Percentiles rank a stretch among this genome's conserved stretches.
phyloP scores from a whole-genome alignment of 1,140 invertebrate genomes.

The Drosophila orena region DNA sequence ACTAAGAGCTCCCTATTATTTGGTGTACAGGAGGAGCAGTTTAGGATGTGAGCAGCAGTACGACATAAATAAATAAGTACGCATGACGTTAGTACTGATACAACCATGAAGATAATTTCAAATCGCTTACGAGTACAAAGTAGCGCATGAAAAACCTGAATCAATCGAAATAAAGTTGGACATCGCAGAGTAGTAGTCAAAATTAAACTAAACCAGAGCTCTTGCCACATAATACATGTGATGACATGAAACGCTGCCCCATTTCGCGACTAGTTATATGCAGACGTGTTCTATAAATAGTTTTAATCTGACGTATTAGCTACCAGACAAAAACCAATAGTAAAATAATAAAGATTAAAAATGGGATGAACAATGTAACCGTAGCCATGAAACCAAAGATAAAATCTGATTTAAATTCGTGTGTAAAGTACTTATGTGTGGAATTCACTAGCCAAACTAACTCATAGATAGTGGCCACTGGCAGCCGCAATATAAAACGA shows the following conservation, averaged over 20 bases:
- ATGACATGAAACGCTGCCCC: not conserved
- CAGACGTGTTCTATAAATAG: not conserved
- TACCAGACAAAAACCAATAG: not conserved
- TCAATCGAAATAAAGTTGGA: too few species aligned
- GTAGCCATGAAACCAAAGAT: conserved; percentile 26
- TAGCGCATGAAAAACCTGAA: too few species aligned
- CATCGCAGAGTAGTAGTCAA: not conserved
- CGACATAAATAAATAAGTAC: too few species aligned
- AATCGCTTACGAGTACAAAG: too few species aligned
- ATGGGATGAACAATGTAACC: conserved; percentile 15
- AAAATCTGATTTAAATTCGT: conserved; percentile 31
- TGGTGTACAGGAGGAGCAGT: not conserved
- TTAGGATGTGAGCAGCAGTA: too few species aligned
- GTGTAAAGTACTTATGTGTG: conserved; percentile 13
- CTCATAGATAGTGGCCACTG: conserved; percentile 26
- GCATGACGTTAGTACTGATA: too few species aligned
- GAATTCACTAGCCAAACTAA: conserved; percentile 18
- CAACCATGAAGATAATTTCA: too few species aligned
- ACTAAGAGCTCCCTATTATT: not conserved
- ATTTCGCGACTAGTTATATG: not conserved
- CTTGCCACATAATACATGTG: too few species aligned
- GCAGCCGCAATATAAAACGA: conserved; percentile 30
- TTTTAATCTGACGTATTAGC: not conserved
- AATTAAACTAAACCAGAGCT: too few species aligned
- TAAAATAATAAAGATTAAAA: conserved; percentile 20